These are phyloP conservation scores for Pseudococcus viburni DNA, from an alignment of 2,888 invertebrate species.

Conservation along the genomic window DNA sequence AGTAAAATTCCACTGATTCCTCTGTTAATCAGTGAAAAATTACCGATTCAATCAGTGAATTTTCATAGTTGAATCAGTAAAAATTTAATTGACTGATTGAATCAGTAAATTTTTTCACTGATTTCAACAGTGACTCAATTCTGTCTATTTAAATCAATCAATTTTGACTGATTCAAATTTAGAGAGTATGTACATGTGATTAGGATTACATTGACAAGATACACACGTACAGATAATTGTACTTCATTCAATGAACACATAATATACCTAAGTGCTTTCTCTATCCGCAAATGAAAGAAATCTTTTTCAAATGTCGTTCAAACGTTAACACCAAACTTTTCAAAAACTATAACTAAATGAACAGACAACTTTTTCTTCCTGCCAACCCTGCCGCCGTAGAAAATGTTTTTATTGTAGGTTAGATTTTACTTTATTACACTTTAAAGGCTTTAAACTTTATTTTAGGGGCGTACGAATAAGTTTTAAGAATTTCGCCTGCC, in stretches of 20 bases:
- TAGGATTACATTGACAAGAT: no score
- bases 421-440: constrained; percentile 52
- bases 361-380: constrained; percentile 3
- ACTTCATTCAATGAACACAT: background rate
- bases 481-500: background rate
- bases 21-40: no score
- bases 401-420: constrained; percentile 57
- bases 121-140: no score
- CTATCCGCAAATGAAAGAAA: background rate
- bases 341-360: constrained; percentile 38
- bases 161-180: no score
- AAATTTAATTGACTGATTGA: no score
- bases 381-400: background rate
- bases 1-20: no score
- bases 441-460: constrained; percentile 50
- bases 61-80: no score
- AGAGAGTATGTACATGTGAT: no score
- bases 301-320: constrained; percentile 40
- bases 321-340: constrained; percentile 55
- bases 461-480: constrained; percentile 29
- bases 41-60: no score
- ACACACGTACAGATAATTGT: no score
- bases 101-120: no score
- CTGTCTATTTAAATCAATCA: no score
- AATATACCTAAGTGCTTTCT: constrained; percentile 20